Conservation (phyloP, 2,888 invertebrate species). For the Eurois occulta region DNA sequence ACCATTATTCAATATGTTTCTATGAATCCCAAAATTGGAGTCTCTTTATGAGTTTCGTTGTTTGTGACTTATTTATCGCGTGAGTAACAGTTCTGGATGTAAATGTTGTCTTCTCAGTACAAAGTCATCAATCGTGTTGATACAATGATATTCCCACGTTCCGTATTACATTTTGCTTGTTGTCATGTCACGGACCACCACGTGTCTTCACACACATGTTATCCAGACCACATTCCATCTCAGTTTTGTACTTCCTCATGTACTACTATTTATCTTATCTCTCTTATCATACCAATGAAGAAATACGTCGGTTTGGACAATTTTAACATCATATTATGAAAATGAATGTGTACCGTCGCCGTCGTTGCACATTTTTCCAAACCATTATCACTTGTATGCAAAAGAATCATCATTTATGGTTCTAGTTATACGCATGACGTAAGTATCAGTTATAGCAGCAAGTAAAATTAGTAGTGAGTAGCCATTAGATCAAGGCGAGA, state of each 20-base stretch:
- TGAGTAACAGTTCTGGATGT: background rate
- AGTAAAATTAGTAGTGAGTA: slow-evolving; percentile 64
- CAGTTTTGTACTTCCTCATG: slow-evolving; percentile 16
- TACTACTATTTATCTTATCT: slow-evolving; percentile 17
- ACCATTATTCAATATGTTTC: slow-evolving; percentile 9
- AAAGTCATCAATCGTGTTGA: background rate
- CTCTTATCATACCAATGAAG: slow-evolving; percentile 24
- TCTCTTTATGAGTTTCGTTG: background rate
- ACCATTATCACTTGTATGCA: slow-evolving; percentile 36
- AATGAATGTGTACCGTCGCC: slow-evolving; percentile 6
- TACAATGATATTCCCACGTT: slow-evolving; percentile 32
- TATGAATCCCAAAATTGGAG: background rate
- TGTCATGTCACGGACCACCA: slow-evolving; percentile 21
- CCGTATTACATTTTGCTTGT: slow-evolving; percentile 1
- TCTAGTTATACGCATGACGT: slow-evolving; percentile 34
- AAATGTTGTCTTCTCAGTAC: background rate
- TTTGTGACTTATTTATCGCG: background rate
- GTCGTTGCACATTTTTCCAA: slow-evolving; percentile 5
- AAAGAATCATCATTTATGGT: slow-evolving; percentile 28
- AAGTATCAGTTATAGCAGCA: slow-evolving; percentile 36
- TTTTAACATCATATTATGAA: background rate
- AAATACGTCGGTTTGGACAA: slow-evolving; percentile 6
- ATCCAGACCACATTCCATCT: slow-evolving; percentile 19
- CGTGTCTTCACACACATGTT: slow-evolving; percentile 48
- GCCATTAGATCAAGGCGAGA: slow-evolving; percentile 63